A percentile compares a stretch with the other conserved stretches of the same genome.
These are phyloP conservation scores for Drosophila eugracilis DNA, from an alignment of 1,140 invertebrate genomes.

Conservation along the genomic window DNA sequence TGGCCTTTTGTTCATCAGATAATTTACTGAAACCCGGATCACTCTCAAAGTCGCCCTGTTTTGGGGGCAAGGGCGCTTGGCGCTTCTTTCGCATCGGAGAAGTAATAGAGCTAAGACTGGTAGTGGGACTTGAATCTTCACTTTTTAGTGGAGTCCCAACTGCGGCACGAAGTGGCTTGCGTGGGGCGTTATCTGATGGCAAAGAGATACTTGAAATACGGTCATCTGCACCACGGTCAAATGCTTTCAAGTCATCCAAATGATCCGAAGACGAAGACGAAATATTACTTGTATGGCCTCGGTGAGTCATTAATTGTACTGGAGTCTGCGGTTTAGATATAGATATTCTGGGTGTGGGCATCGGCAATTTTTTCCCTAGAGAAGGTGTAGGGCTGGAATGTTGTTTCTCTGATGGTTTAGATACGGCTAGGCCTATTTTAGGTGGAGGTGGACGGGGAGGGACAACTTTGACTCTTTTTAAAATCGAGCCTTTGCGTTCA, in stretches of 20 bases:
- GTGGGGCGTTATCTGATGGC: slow-evolving; percentile 61
- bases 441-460: slow-evolving; percentile 13
- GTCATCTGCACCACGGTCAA: slow-evolving; percentile 51
- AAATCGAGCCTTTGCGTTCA: neutral
- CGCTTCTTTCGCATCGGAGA: slow-evolving; percentile 87
- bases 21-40: slow-evolving; percentile 26
- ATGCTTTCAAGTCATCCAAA: slow-evolving; percentile 13
- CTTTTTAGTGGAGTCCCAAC: slow-evolving; percentile 21
- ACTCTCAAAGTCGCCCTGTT: slow-evolving; percentile 44
- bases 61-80: slow-evolving; percentile 89
- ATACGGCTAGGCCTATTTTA: slow-evolving; percentile 6
- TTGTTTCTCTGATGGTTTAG: slow-evolving; percentile 68
- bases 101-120: slow-evolving; percentile 6
- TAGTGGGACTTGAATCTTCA: slow-evolving; percentile 7
- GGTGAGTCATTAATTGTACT: neutral
- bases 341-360: slow-evolving; percentile 86
- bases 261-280: slow-evolving; percentile 13
- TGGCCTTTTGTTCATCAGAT: slow-evolving; percentile 57
- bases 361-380: slow-evolving; percentile 76
- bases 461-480: slow-evolving; percentile 13
- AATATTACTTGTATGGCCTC: neutral
- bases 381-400: slow-evolving; percentile 37
- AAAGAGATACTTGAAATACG: slow-evolving; percentile 65
- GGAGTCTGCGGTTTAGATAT: slow-evolving; percentile 16
- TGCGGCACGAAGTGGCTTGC: slow-evolving; percentile 83